These are phyloP conservation scores for Oscheius sp. DNA, from an alignment of 2,888 invertebrate genomes.

Conservation along the genomic window DNA sequence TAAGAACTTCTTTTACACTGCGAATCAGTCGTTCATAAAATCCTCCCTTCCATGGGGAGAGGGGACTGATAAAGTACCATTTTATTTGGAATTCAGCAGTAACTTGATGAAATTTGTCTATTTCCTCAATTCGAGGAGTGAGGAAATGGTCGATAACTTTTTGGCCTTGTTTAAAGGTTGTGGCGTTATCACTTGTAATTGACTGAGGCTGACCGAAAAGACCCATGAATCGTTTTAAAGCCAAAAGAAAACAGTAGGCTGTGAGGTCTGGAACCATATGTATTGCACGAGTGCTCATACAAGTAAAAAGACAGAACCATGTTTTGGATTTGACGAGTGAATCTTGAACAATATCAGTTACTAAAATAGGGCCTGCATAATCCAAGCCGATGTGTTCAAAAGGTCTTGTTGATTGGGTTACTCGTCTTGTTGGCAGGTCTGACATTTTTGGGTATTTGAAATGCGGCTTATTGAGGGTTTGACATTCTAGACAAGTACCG, in stretches of 20 bases:
- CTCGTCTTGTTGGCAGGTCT: not conserved
- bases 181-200: not conserved
- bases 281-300: constrained; percentile 3
- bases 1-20: not conserved
- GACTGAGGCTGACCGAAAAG: not conserved
- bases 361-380: not conserved
- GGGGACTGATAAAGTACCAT: not conserved
- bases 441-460: not conserved
- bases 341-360: not conserved
- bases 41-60: not conserved
- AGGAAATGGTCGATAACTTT: not conserved
- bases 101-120: not conserved
- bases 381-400: constrained; percentile 23
- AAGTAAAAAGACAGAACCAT: not conserved
- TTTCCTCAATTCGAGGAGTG: not conserved
- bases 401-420: not conserved
- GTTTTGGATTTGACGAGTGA: not conserved
- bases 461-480: not conserved
- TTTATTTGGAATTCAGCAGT: not conserved
- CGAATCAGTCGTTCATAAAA: not conserved
- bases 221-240: not conserved
- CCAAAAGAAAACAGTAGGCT: not conserved
- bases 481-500: not conserved
- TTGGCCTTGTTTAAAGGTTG: not conserved
- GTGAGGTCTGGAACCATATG: not conserved